phyloP scores from a whole-genome alignment of 2,797 vertebrate species.

The Siniperca obscura region DNA sequence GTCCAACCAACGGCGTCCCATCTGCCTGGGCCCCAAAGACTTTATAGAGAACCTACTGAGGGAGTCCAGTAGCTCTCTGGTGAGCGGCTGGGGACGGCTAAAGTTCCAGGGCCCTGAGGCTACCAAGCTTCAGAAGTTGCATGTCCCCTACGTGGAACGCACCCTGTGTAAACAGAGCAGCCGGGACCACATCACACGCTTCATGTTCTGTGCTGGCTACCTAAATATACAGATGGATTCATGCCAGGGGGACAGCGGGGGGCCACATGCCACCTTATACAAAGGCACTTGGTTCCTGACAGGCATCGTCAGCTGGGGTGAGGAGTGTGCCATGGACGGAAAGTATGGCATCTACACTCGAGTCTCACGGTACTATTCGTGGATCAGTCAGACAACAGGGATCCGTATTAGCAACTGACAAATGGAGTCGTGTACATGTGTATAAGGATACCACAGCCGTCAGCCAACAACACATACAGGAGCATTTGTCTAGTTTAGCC shows the following conservation, averaged over 20 bases:
- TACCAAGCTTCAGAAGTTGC: slow-evolving; percentile 86
- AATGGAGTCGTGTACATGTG: neutral
- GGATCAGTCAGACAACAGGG: slow-evolving; percentile 78
- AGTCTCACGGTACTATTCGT: slow-evolving; percentile 86
- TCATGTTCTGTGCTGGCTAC: slow-evolving; percentile 96
- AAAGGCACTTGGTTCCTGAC: slow-evolving; percentile 92
- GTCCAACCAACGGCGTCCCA: slow-evolving; percentile 85
- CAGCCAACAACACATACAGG: neutral
- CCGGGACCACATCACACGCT: slow-evolving; percentile 81
- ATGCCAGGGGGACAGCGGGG: slow-evolving; percentile 95
- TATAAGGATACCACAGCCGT: neutral
- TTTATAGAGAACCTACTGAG: slow-evolving; percentile 87
- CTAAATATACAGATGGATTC: slow-evolving; percentile 82
- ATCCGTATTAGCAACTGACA: slow-evolving; percentile 44
- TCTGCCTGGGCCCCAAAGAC: slow-evolving; percentile 90
- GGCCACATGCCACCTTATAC: slow-evolving; percentile 88
- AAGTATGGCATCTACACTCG: slow-evolving; percentile 96
- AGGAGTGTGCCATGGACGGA: slow-evolving; percentile 90
- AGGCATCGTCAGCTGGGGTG: slow-evolving; percentile 96
- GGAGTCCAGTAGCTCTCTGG: slow-evolving; percentile 78
- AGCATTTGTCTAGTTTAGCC: neutral
- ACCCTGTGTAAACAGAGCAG: slow-evolving; percentile 88
- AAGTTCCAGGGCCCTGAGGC: slow-evolving; percentile 78
- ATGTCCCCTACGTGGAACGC: slow-evolving; percentile 89
- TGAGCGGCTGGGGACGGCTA: slow-evolving; percentile 92